phyloP scores from a whole-genome alignment of 2,113 vertebrate genomes.

The Cheirogaleus medius region DNA sequence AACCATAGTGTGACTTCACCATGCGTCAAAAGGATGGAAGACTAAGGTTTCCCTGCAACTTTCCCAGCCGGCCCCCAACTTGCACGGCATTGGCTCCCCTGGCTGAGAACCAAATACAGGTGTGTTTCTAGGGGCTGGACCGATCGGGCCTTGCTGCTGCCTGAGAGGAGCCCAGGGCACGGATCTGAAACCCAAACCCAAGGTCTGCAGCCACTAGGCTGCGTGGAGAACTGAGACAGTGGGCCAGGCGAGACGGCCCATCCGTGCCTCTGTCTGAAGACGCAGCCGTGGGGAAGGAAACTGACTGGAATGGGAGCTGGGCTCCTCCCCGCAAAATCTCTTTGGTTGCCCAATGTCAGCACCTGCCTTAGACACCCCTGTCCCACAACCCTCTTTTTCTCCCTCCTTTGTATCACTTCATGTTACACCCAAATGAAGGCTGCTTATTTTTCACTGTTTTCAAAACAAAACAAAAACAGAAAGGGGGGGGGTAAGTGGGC shows the following conservation, averaged over 20 bases:
- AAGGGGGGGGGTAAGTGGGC: conserved; percentile 13
- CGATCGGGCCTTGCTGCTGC: rapidly evolving
- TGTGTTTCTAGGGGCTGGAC: not conserved
- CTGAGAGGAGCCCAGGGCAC: not conserved
- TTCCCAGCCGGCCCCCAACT: not conserved
- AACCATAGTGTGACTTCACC: not conserved
- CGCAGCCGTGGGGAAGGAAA: rapidly evolving
- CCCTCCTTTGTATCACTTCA: not conserved
- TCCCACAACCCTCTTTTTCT: not conserved
- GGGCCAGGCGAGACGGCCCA: too few species aligned
- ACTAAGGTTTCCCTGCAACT: not conserved
- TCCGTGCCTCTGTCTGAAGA: rapidly evolving
- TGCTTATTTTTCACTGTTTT: not conserved
- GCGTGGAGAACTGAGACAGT: not conserved
- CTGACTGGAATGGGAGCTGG: rapidly evolving
- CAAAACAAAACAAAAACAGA: not conserved
- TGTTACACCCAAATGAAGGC: not conserved
- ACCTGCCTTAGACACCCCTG: rapidly evolving
- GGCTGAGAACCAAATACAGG: not conserved
- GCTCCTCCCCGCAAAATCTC: not conserved
- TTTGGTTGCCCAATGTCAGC: not conserved
- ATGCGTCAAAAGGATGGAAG: not conserved
- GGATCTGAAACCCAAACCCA: not conserved
- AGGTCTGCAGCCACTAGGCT: not conserved
- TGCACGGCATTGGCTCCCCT: not conserved